phyloP scores from a whole-genome alignment of 1,140 invertebrate genomes.

The Scylla paramamosain region DNA sequence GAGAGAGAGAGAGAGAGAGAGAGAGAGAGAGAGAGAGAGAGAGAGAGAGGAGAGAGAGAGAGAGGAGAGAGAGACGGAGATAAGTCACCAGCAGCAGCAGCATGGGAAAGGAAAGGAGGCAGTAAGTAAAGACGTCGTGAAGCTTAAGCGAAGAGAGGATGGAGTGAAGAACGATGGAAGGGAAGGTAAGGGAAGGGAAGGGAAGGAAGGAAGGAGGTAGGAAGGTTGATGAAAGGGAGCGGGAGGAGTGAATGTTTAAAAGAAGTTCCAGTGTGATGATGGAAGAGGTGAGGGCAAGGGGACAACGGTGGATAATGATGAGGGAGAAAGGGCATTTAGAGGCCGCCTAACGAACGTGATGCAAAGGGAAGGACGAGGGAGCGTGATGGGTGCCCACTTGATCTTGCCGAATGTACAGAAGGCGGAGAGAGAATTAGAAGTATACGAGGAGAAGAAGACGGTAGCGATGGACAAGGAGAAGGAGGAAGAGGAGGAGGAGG shows the following conservation, averaged over 20 bases:
- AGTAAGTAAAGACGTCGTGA: neutral
- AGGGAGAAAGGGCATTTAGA: constrained; percentile 21
- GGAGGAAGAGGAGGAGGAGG: no score
- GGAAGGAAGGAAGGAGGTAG: neutral
- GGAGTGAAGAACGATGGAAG: neutral
- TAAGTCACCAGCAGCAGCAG: no score
- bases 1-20: neutral
- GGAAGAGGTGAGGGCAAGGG: neutral
- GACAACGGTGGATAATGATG: constrained; percentile 11
- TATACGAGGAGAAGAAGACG: neutral
- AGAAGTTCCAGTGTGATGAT: neutral
- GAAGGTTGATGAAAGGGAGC: neutral
- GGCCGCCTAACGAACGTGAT: neutral
- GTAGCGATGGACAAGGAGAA: neutral
- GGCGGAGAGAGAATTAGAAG: neutral
- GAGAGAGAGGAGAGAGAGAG: constrained; percentile 24
- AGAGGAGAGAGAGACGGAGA: no score
- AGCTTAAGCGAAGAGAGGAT: neutral
- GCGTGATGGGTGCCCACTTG: neutral
- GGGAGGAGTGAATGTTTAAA: neutral
- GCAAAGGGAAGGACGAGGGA: neutral
- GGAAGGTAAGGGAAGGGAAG: neutral
- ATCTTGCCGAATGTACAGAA: neutral
- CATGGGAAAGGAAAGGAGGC: no score
- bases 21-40: constrained; percentile 45